Base-by-base conservation (phyloP, 2,888 invertebrate genomes). In the Volucella zonaria region DNA sequence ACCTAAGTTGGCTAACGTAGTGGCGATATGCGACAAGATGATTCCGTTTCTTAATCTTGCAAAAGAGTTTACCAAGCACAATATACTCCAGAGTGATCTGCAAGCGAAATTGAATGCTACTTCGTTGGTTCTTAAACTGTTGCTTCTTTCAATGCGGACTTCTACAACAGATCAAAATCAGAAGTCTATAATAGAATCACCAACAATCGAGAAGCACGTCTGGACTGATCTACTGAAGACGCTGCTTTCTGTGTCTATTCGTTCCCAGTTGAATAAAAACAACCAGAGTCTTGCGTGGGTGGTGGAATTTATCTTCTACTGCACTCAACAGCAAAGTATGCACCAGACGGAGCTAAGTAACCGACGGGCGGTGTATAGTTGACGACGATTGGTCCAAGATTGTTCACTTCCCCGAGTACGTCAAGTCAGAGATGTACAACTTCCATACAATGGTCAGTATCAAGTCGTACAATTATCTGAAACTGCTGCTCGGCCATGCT, bases 11-110 rank as follows among this genome's bases (percentile, higher is more conserved):
- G 97, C 98, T n/a, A 98, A 98, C 90, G 96, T 98, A 14, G 97
- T 98, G 51, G 98, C 98, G n/a, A 96, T 98, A 91, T 98, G 98
- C 89, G 98, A 98, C 90, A 98, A 98, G 90, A 94, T 98, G 82
- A 95, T 99, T 89, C 98, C 98, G 0, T 98, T 98, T 92, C 95
- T 98, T 56, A 95, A 95, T 86, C 93, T 99, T 38, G 96, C 97
- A 0, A 96, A 96, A 88, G 97, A 98, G 93, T 95, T 97, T 83
- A 95, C 96, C 23, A 94, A 94, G 80, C 94, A 96, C 86, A 96
- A 96, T 85, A 96, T 98, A 87, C 95, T 96, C 47, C 98, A 98
- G 92, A 97, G 97, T 91, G 98, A 98, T 0, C 93, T 98, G 68
- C 97, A 97, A 91, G 96, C 97, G 0, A 98, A 98, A 92, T 96